These are phyloP conservation scores for Onychomys leucogaster DNA, from an alignment of 2,797 vertebrate species.

Conservation along the genomic window DNA sequence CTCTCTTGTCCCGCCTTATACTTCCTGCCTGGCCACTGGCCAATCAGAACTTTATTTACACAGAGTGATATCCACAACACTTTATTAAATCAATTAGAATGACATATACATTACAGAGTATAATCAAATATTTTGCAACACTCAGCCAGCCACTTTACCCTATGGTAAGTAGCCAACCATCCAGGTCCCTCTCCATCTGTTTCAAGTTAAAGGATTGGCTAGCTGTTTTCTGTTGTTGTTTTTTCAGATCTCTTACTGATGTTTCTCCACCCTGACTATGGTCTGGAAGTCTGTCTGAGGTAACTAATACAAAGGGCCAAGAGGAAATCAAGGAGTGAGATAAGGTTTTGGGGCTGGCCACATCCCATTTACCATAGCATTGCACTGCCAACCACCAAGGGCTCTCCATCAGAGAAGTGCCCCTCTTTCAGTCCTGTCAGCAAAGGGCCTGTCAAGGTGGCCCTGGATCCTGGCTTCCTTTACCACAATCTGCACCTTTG, in stretches of 20 bases:
- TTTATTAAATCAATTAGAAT: background rate
- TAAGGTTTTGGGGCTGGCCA: background rate
- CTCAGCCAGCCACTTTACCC: background rate
- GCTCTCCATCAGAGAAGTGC: background rate
- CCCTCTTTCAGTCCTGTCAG: background rate
- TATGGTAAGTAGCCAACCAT: background rate
- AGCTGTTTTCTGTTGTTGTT: background rate
- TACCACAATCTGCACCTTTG: background rate
- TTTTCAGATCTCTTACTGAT: background rate
- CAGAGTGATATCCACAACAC: no score
- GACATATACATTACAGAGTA: background rate
- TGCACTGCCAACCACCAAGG: background rate
- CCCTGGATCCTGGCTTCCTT: background rate
- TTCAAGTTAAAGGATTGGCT: background rate
- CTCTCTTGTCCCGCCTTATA: no score
- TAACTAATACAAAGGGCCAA: background rate
- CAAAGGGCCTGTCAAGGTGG: background rate
- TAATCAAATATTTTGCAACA: background rate
- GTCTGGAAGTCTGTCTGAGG: background rate
- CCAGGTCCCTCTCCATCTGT: background rate
- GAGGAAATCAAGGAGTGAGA: background rate
- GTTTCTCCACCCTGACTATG: background rate
- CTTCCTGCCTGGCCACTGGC: no score
- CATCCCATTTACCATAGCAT: background rate
- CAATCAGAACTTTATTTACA: no score